Conservation (phyloP, 2,797 vertebrate genomes). For the Typhlichthys eigenmanni region DNA sequence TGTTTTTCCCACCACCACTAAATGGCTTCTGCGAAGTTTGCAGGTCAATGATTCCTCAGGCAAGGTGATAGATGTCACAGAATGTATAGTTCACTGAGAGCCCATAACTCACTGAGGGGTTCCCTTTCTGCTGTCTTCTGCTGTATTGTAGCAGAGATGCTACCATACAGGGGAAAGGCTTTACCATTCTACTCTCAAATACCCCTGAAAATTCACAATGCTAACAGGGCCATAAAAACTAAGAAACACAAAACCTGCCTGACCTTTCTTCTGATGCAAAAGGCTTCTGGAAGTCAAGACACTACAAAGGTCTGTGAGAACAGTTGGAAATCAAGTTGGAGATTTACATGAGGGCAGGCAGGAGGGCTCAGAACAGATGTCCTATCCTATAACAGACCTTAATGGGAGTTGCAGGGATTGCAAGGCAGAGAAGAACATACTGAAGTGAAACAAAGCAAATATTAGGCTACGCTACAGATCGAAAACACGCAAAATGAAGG, state of each 20-base stretch:
- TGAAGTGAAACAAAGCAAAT: background rate
- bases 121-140: background rate
- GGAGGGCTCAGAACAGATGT: constrained; percentile 24
- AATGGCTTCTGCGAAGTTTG: background rate
- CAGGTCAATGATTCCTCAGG: constrained; percentile 1
- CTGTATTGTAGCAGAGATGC: background rate
- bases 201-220: no score
- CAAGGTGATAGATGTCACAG: background rate
- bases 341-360: constrained; percentile 19
- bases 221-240: no score
- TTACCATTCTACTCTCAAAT: background rate
- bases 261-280: constrained; percentile 4
- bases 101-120: background rate
- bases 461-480: background rate
- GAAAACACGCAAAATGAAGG: constrained; percentile 14
- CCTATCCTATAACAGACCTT: constrained; percentile 25
- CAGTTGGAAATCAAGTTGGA: constrained; percentile 22
- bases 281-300: constrained; percentile 29
- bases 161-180: constrained; percentile 2
- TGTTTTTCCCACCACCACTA: background rate
- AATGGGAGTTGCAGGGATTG: constrained; percentile 16
- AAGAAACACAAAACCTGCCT: no score
- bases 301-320: constrained; percentile 18
- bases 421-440: background rate
- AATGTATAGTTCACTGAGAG: background rate